Conservation (phyloP, 2,797 vertebrate genomes). For the Tenualosa ilisha region DNA sequence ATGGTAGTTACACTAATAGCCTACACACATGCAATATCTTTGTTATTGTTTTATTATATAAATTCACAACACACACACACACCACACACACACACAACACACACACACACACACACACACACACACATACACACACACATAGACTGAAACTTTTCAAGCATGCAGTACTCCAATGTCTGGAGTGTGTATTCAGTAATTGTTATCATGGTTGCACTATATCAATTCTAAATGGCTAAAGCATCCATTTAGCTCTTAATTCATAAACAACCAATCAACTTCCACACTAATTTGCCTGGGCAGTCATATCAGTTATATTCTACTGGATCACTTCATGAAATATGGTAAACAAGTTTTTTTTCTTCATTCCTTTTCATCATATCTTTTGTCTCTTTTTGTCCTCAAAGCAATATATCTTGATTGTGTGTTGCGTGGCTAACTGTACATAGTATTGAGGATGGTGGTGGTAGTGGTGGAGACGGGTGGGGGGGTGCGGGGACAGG, state of each 20-base stretch:
- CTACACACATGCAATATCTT: not conserved
- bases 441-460: not conserved
- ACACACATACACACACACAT: slow-evolving; percentile 24
- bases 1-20: not conserved
- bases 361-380: not conserved
- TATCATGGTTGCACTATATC: slow-evolving; percentile 53
- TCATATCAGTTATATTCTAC: not conserved
- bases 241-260: slow-evolving; percentile 41
- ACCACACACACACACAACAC: slow-evolving; percentile 25
- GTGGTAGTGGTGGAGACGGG: no score
- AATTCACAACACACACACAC: slow-evolving; percentile 24
- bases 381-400: slow-evolving; percentile 19
- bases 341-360: not conserved
- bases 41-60: not conserved
- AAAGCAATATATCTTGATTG: slow-evolving; percentile 25
- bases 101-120: slow-evolving; percentile 24
- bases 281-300: not conserved
- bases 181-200: slow-evolving; percentile 46
- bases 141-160: slow-evolving; percentile 19
- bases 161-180: slow-evolving; percentile 17
- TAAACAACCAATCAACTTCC: slow-evolving; percentile 10
- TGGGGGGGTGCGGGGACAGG: not conserved
- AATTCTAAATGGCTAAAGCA: slow-evolving; percentile 45
- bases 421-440: not conserved
- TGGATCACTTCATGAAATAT: not conserved